A percentile compares a stretch with the other conserved stretches of the same genome.
phyloP scores from a whole-genome alignment of 2,888 invertebrate species.

The Lasius fuliginosus region DNA sequence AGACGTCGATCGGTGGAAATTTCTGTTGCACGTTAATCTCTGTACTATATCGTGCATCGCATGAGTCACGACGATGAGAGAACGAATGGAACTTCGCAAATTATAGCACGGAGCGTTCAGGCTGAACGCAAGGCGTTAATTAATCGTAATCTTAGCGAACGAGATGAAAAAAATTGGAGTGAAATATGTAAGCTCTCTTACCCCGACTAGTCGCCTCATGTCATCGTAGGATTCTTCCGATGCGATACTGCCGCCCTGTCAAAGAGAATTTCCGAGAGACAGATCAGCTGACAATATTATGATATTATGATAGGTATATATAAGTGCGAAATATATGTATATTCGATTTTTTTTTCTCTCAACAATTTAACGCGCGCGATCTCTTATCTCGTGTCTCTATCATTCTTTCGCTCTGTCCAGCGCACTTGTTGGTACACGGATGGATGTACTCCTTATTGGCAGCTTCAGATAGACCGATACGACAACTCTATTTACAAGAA shows the following conservation, averaged over 20 bases:
- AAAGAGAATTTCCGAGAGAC: slow-evolving; percentile 58
- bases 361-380: neutral
- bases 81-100: neutral
- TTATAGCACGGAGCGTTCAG: neutral
- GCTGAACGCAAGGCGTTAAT: neutral
- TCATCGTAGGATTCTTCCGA: slow-evolving; percentile 90
- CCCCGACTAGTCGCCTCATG: slow-evolving; percentile 89
- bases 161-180: neutral
- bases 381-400: neutral
- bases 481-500: neutral
- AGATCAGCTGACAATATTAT: neutral
- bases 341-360: neutral
- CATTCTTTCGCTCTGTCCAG: neutral
- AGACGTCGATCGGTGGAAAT: neutral
- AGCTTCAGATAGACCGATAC: neutral
- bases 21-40: slow-evolving; percentile 13
- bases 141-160: neutral
- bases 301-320: too few species aligned
- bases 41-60: neutral
- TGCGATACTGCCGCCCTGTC: slow-evolving; percentile 89
- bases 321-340: neutral
- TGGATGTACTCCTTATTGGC: neutral
- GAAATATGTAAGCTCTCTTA: slow-evolving; percentile 81
- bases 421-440: neutral
- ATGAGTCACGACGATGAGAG: neutral